Evolutionary conservation across 2,888 invertebrate species (phyloP).

Genomic region (Parnassius mnemosyne): DNA sequence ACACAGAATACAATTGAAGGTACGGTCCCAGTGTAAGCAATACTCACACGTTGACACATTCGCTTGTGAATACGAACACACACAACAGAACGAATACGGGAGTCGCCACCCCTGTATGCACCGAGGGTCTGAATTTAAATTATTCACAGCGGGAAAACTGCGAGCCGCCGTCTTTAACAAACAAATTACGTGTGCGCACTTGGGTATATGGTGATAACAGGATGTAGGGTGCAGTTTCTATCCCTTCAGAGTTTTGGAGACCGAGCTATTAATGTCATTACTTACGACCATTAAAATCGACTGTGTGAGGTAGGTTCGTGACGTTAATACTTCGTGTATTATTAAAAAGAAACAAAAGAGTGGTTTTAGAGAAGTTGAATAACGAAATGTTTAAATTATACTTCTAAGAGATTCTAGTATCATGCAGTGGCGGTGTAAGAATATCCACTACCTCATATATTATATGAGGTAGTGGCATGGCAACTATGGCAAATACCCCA

Average conservation of each 20-base stretch:
- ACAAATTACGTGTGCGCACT: slow-evolving; percentile 79
- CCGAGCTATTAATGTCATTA: slow-evolving; percentile 13
- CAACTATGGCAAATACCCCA: no score
- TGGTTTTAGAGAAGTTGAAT: no score
- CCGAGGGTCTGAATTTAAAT: slow-evolving; percentile 77
- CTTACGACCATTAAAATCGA: not conserved
- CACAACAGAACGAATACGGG: slow-evolving; percentile 62
- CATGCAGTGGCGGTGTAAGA: no score
- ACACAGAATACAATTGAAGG: slow-evolving; percentile 56
- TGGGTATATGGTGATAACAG: slow-evolving; percentile 55
- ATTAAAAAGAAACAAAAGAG: no score
- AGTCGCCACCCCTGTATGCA: slow-evolving; percentile 55
- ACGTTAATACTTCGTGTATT: no score
- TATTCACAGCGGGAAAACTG: slow-evolving; percentile 79
- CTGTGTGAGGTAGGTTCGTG: not conserved
- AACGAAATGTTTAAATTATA: no score
- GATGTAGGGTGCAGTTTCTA: slow-evolving; percentile 65
- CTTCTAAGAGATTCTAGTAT: no score
- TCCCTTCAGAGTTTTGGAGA: slow-evolving; percentile 39
- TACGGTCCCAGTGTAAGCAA: slow-evolving; percentile 45
- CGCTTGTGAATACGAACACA: slow-evolving; percentile 41
- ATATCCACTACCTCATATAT: no score
- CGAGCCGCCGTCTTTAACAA: slow-evolving; percentile 79
- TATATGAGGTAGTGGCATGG: no score
- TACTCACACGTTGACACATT: slow-evolving; percentile 46